Conservation (phyloP, 1,140 invertebrate genomes). For the Cardiocondyla obscurior region DNA sequence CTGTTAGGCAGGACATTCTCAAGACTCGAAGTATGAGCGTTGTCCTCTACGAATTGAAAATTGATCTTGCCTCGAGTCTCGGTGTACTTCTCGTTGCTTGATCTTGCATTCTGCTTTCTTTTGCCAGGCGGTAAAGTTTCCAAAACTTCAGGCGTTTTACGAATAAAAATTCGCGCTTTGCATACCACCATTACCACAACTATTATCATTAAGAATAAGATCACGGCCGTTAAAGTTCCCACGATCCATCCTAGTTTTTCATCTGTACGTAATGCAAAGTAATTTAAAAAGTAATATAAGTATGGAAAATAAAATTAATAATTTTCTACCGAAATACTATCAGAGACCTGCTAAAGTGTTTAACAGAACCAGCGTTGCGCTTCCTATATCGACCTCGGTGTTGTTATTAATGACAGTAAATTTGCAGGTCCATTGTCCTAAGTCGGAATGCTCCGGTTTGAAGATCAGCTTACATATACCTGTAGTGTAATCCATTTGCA, state of each 20-base stretch:
- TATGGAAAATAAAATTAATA: neutral
- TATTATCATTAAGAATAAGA: slow-evolving; percentile 79
- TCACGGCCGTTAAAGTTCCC: slow-evolving; percentile 77
- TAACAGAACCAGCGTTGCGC: slow-evolving; percentile 75
- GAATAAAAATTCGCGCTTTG: slow-evolving; percentile 73
- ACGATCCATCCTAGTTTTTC: slow-evolving; percentile 80
- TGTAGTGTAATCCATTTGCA: slow-evolving; percentile 77
- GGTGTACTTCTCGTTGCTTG: slow-evolving; percentile 43
- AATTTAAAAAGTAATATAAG: neutral
- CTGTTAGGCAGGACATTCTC: slow-evolving; percentile 72
- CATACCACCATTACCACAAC: slow-evolving; percentile 80
- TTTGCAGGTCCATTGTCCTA: slow-evolving; percentile 81
- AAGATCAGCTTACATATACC: slow-evolving; percentile 81
- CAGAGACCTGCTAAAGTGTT: slow-evolving; percentile 72
- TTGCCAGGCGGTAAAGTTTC: slow-evolving; percentile 69
- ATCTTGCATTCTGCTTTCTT: slow-evolving; percentile 49
- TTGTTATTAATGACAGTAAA: slow-evolving; percentile 70
- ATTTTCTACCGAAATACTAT: neutral
- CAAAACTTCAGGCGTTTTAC: slow-evolving; percentile 69
- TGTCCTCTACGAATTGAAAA: slow-evolving; percentile 68
- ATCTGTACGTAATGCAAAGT: slow-evolving; percentile 67
- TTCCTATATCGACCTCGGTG: slow-evolving; percentile 71
- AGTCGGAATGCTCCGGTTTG: slow-evolving; percentile 75
- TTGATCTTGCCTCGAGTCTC: slow-evolving; percentile 66
- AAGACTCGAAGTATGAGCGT: slow-evolving; percentile 37